phyloP scores from a whole-genome alignment of 1,140 invertebrate species.

The Diprion similis region DNA sequence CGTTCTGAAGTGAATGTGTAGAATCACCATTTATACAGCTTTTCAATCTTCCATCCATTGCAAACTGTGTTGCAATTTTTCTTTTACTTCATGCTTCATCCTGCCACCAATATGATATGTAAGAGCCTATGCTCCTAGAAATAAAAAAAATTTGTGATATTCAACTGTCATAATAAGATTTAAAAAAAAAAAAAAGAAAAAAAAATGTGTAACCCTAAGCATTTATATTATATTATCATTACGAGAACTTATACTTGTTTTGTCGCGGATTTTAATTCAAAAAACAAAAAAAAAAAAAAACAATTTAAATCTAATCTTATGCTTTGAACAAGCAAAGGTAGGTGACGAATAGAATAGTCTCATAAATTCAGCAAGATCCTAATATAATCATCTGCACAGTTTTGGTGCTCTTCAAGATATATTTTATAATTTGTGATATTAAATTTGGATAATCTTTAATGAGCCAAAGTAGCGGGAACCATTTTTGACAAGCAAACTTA shows the following conservation, averaged over 20 bases:
- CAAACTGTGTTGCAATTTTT: background rate
- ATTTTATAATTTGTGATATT: background rate
- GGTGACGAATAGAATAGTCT: background rate
- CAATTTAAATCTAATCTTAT: background rate
- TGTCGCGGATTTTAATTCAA: background rate
- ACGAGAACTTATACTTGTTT: background rate
- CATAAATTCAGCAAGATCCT: background rate
- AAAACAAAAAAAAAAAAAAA: no score
- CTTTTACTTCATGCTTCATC: slow-evolving; percentile 2
- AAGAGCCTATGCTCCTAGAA: background rate
- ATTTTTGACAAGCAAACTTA: background rate
- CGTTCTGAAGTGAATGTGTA: background rate
- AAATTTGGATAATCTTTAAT: background rate
- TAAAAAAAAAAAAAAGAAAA: background rate
- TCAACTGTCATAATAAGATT: slow-evolving; percentile 5
- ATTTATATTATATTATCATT: background rate
- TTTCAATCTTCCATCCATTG: slow-evolving; percentile 5
- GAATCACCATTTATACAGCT: background rate
- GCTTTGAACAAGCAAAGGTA: background rate
- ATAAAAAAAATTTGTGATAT: background rate
- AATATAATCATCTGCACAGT: background rate
- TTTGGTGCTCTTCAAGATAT: background rate
- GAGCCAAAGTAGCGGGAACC: background rate
- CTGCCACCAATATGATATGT: slow-evolving; percentile 2
- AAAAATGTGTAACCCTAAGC: background rate